phyloP scores from a whole-genome alignment of 2,797 vertebrate genomes.

The Cuculus canorus region DNA sequence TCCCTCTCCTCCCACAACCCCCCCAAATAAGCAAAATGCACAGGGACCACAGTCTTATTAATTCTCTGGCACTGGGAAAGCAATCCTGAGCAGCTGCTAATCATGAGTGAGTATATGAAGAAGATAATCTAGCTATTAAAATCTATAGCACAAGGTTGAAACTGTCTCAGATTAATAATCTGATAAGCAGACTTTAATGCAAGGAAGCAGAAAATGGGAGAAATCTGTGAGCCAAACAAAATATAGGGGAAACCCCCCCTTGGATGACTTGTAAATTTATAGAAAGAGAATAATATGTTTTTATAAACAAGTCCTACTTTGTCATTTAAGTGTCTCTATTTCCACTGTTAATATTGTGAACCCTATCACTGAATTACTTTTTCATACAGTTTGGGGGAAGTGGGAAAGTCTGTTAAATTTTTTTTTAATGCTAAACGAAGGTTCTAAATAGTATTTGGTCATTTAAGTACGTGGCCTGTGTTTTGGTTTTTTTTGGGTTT shows the following conservation, averaged over 20 bases:
- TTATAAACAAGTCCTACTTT: background rate
- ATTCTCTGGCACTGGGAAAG: background rate
- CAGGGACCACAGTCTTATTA: background rate
- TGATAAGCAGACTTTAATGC: background rate
- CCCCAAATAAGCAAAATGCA: background rate
- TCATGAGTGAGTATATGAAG: background rate
- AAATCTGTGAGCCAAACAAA: background rate
- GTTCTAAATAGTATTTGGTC: background rate
- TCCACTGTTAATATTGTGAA: background rate
- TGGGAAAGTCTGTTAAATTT: background rate
- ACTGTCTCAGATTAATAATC: background rate
- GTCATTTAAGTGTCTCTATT: background rate
- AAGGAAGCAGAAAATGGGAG: background rate
- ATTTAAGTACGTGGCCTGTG: background rate
- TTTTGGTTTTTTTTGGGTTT: too few species aligned
- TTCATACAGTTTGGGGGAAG: background rate
- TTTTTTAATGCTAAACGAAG: background rate
- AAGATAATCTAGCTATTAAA: conserved; percentile 23
- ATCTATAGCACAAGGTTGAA: background rate
- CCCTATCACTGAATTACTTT: background rate
- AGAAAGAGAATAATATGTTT: background rate
- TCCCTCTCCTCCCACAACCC: background rate
- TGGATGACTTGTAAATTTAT: background rate
- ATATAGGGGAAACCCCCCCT: background rate
- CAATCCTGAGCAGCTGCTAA: conserved; percentile 21